Evolutionary conservation across 1,140 invertebrate genomes (phyloP), one percentile per base, ranked within the genome.

Genomic region (Pteromalus puparum): DNA sequence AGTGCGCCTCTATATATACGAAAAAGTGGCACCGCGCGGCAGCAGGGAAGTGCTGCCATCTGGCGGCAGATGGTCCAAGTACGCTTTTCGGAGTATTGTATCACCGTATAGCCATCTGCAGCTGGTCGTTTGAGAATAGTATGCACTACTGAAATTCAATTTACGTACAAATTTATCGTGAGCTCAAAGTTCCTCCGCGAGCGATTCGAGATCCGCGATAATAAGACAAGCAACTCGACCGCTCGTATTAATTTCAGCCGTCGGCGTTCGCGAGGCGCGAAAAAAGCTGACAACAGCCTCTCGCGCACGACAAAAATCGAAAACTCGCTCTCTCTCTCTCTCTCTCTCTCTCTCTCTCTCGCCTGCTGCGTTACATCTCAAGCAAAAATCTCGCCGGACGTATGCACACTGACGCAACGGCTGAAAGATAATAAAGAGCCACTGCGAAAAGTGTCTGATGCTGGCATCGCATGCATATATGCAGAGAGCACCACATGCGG

Each of bases 391-490:
- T 76, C 18, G 34, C 4, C 18, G 18, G 73, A 24, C 74, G 9
- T 24, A 15, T 48, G 10, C 13, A 13, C 15, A 48, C 15, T 15
- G 12, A 48, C 2, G 53, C 53, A n/a, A 61, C 53, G 53, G 15
- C 53, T 21, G 53, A 61, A 61, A 61, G 21, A 78, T 65, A 78
- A 78, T 78, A 21, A 78, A 78, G 76, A 78, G n/a, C 67, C 73
- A 77, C 83, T 68, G 82, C 38, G 81, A 38, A 81, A 80, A 86
- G 53, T 75, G 53, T 61, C 53, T 81, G 87, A 83, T 81, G 80
- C 82, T 76, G 81, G 34, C 24, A 4, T 30, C 10, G 5, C n/a
- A 70, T 21, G 7, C 21, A 65, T 65, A 65, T 24, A 24, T 21
- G 38, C 10, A 42, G 6, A 42, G 0, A 9, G 38, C 67, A 21